Conservation (phyloP, 2,888 invertebrate species). For the Drosophila eohydei region DNA sequence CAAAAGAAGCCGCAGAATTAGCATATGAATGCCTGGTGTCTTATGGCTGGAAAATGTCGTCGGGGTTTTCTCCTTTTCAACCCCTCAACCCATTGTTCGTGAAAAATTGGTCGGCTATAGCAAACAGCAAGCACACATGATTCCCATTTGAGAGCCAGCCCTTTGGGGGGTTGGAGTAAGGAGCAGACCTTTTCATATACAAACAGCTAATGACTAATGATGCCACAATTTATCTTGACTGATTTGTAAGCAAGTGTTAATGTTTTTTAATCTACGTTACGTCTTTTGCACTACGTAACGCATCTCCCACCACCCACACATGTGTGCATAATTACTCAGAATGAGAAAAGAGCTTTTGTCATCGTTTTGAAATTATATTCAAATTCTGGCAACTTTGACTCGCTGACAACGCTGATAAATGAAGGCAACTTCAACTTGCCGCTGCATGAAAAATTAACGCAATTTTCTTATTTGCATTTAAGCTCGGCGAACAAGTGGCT, state of each 20-base stretch:
- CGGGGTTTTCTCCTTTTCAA: slow-evolving; percentile 11
- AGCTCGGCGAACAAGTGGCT: slow-evolving; percentile 30
- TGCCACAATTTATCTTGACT: slow-evolving; percentile 70
- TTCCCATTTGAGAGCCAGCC: slow-evolving; percentile 25
- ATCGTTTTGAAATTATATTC: slow-evolving; percentile 70
- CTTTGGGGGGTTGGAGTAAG: neutral
- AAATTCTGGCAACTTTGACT: slow-evolving; percentile 56
- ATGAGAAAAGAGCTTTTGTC: slow-evolving; percentile 63
- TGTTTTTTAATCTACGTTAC: slow-evolving; percentile 56
- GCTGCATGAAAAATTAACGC: slow-evolving; percentile 58
- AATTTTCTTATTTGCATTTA: slow-evolving; percentile 51
- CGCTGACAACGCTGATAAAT: slow-evolving; percentile 65
- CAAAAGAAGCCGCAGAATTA: slow-evolving; percentile 46
- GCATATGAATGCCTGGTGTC: slow-evolving; percentile 55
- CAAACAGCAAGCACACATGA: slow-evolving; percentile 58
- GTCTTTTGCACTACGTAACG: neutral
- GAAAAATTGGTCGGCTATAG: slow-evolving; percentile 58
- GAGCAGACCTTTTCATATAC: slow-evolving; percentile 10
- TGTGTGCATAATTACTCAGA: slow-evolving; percentile 63
- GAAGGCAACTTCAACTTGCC: slow-evolving; percentile 23
- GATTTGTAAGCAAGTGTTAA: slow-evolving; percentile 73
- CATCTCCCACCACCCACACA: slow-evolving; percentile 10
- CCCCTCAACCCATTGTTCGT: slow-evolving; percentile 37
- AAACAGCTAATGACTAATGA: slow-evolving; percentile 74
- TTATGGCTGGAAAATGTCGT: slow-evolving; percentile 25